Evolutionary conservation across 1,140 invertebrate genomes (phyloP), one percentile per base, ranked within the genome.

Genomic region (Lordiphosa clarofinis): DNA sequence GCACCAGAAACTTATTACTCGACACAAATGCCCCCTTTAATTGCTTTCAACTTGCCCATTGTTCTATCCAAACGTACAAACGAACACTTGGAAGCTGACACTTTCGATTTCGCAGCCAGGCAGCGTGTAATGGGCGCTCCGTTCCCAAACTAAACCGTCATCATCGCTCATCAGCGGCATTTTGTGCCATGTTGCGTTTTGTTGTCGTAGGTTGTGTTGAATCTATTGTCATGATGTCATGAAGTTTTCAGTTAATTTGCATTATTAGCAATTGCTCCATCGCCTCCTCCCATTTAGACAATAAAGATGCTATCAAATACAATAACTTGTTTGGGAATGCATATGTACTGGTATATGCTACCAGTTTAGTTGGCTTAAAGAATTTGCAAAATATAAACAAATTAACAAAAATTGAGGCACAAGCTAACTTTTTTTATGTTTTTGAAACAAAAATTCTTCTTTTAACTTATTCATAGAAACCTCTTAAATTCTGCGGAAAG

Each of bases 191-290:
- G 12, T 3, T 15, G 19, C 63, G 15, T 48, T 39, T 71, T 69
- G 75, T 79, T 81, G 75, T 74, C 75, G 70, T 81, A 81, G 76
- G 72, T 82, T 72, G 52, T 37, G 40, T 50, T 38, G 21, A 9
- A 31, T 46, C 57, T 52, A 72, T 76, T 82, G 62, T 68, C 39
- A 52, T 82, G 75, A 81, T 82, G 71, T 75, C 72, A 75, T 64
- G 42, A 79, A 82, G 58, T 72, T 81, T 67, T 46, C 44, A 72
- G 49, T 61, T 82, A 71, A 81, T 82, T 82, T 72, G 48, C 62
- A 82, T 82, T 61, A 82, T 81, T 82, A 71, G 33, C 56, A 59
- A 48, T 60, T 70, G 39, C 59, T 61, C 57, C 55, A 43, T 46
- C 50, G 66, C 46, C 42, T 31, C 50, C 63, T 50, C 53, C 28